Base-by-base conservation (phyloP, 1,140 invertebrate species). In the Neomicropteryx cornuta region DNA sequence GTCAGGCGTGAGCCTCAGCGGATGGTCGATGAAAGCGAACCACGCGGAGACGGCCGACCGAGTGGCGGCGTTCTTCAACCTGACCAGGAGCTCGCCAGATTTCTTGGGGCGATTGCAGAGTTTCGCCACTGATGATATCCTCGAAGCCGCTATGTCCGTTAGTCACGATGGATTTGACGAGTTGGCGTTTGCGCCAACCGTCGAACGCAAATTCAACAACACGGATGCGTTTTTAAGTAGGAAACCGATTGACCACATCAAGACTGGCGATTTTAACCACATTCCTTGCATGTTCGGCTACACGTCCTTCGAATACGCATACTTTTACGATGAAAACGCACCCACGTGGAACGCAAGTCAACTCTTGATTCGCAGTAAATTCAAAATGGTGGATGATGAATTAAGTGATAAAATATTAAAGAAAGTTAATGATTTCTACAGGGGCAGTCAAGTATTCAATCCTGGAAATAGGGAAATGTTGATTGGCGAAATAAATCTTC, bases 1-100 rank as follows among this genome's bases (percentile, higher is more conserved):
- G 62, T 72, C 72, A 53, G 77, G 76, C 11, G 68, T 69, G 5
- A 70, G 72, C 22, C 49, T 76, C 10, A 67, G 64, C 49, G 58
- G 71, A 5, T 79, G 75, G 76, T 63, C 72, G 6, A 55, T 73
- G 3, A 52, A 70, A 16, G 46, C 51, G 16, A 55, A 70, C 34
- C 58, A 37, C 17, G n/a, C 35, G 5, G 13, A 36, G n/a, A 22
- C 50, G 14, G 38, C 45, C 6, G 18, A 50, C 20, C 14, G 18
- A 21, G 10, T 27, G 18, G 27, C 18, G 13, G 3, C n/a, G n/a
- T n/a, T n/a, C n/a, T n/a, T n/a, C n/a, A n/a, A n/a, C n/a, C n/a
- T n/a, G n/a, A n/a, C n/a, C n/a, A n/a, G n/a, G n/a, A n/a, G n/a
- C n/a, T n/a, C n/a, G n/a, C n/a, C n/a, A n/a, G n/a, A n/a, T n/a